Conservation (phyloP, 2,113 vertebrate genomes). For the Ia io region DNA sequence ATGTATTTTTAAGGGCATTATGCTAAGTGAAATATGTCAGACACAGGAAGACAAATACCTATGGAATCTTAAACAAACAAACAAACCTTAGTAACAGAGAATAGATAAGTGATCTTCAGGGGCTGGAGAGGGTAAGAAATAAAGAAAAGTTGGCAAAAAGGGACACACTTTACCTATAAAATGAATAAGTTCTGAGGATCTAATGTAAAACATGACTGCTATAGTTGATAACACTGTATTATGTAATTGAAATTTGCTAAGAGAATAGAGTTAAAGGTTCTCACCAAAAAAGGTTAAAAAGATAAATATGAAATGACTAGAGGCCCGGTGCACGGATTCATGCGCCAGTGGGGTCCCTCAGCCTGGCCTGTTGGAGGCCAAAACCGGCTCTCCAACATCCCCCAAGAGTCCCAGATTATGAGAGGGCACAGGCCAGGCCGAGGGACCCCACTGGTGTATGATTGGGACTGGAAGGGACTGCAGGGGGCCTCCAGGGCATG, state of each 20-base stretch:
- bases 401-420: too few relatives aligned
- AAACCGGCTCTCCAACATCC: too few relatives aligned
- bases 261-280: background rate
- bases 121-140: background rate
- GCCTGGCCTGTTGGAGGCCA: too few relatives aligned
- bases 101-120: background rate
- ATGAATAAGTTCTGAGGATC: background rate
- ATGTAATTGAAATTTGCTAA: background rate
- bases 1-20: background rate
- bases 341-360: too few relatives aligned
- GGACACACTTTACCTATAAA: background rate
- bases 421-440: too few relatives aligned
- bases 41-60: background rate
- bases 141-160: background rate
- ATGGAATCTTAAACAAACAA: background rate
- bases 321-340: too few relatives aligned
- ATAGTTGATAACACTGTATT: background rate
- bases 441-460: too few relatives aligned
- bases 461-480: too few relatives aligned
- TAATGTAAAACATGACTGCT: background rate
- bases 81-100: background rate
- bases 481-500: too few relatives aligned
- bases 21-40: background rate
- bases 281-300: background rate
- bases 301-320: background rate